These are phyloP conservation scores for Lipotes vexillifer DNA, from an alignment of 2,113 vertebrate genomes.

Conservation along the genomic window DNA sequence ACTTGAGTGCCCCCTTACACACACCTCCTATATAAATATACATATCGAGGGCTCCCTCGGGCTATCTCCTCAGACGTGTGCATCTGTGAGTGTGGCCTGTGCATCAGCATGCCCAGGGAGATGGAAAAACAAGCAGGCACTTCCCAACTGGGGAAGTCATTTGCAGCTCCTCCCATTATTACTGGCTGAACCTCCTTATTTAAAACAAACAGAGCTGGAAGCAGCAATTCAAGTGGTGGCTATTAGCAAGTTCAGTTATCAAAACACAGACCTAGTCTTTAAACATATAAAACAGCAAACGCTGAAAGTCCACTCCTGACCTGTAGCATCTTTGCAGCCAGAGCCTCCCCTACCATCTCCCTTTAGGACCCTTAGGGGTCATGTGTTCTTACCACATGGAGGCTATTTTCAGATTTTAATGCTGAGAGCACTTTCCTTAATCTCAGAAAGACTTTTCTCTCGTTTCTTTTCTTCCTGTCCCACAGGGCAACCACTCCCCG, in stretches of 20 bases:
- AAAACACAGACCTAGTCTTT: conserved; percentile 58
- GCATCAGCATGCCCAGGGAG: background rate
- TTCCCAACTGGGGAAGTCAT: conserved; percentile 37
- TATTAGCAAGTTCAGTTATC: conserved; percentile 59
- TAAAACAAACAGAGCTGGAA: conserved; percentile 63
- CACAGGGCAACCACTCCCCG: background rate
- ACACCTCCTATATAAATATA: conserved; percentile 37
- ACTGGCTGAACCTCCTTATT: conserved; percentile 43
- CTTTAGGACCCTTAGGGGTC: background rate
- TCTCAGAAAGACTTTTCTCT: background rate
- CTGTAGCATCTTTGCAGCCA: background rate
- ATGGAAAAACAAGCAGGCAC: conserved; percentile 59
- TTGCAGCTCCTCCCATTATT: conserved; percentile 44
- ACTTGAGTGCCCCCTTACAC: background rate
- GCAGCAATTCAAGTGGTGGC: conserved; percentile 25
- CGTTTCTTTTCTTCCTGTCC: background rate
- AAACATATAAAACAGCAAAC: conserved; percentile 34
- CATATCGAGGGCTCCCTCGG: background rate
- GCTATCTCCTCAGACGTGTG: background rate
- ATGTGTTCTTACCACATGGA: background rate
- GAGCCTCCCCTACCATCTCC: background rate
- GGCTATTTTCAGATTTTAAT: conserved; percentile 31
- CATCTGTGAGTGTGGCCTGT: background rate
- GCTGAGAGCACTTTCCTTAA: background rate
- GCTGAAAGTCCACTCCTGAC: background rate